Percentiles rank a stretch among this genome's conserved stretches.
Conservation (phyloP, 2,888 invertebrate species). For the Luperina nickerlii region DNA sequence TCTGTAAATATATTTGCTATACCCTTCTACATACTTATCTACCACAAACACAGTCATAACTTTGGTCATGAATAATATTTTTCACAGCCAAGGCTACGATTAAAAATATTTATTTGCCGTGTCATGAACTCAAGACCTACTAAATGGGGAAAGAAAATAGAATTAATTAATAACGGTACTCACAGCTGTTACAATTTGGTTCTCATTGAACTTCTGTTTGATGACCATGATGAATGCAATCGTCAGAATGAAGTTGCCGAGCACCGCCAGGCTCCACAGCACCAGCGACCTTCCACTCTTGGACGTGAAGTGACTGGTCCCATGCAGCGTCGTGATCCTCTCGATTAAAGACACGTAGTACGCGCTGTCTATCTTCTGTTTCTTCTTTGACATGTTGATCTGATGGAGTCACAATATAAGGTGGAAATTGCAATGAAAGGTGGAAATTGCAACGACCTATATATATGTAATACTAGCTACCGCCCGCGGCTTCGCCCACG, state of each 20-base stretch:
- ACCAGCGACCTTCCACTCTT: conserved; percentile 64
- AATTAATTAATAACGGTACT: conserved; percentile 7
- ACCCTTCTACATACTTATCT: neutral
- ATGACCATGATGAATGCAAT: conserved; percentile 76
- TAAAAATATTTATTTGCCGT: neutral
- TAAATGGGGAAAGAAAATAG: neutral
- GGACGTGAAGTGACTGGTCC: conserved; percentile 71
- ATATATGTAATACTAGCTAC: too few species aligned
- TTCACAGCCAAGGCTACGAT: neutral
- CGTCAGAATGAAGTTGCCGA: conserved; percentile 71
- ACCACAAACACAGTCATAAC: too few species aligned
- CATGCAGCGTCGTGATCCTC: conserved; percentile 79
- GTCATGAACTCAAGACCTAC: neutral
- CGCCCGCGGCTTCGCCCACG: too few species aligned
- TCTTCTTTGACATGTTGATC: conserved; percentile 57
- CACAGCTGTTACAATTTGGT: conserved; percentile 81
- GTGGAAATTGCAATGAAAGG: neutral
- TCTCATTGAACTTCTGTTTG: conserved; percentile 77
- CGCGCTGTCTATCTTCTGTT: conserved; percentile 33
- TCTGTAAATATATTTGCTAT: neutral
- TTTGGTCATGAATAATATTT: neutral
- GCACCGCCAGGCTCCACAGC: conserved; percentile 74
- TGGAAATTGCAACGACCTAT: neutral
- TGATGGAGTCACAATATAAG: neutral
- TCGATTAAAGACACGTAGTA: conserved; percentile 56